These are phyloP conservation scores for Neocrepidodera transversa DNA, from an alignment of 2,888 invertebrate genomes.

Conservation along the genomic window DNA sequence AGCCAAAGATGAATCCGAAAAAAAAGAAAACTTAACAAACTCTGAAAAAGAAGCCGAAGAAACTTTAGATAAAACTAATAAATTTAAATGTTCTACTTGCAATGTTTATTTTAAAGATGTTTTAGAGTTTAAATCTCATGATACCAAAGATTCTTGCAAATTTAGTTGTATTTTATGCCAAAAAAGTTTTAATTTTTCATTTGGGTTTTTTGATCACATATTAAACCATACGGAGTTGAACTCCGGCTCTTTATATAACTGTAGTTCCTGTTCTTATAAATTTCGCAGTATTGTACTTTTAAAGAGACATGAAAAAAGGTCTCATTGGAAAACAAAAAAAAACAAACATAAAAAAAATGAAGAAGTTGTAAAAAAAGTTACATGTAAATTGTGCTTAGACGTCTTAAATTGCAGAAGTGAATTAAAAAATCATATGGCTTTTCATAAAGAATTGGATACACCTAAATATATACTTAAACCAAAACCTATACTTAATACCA, in stretches of 20 bases:
- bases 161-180: constrained; percentile 24
- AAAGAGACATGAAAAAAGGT: neutral
- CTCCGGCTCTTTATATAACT: neutral
- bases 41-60: neutral
- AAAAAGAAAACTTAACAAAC: neutral
- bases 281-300: neutral
- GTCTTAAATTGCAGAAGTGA: constrained; percentile 35
- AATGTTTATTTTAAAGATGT: neutral
- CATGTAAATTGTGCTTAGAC: constrained; percentile 43
- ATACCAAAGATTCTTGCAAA: constrained; percentile 15
- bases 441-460: constrained; percentile 35
- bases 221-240: neutral
- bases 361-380: constrained; percentile 9
- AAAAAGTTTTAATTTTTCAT: constrained; percentile 22
- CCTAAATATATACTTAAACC: neutral
- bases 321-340: neutral
- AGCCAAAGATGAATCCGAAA: neutral
- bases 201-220: constrained; percentile 25
- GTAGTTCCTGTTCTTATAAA: neutral
- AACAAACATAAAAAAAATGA: neutral
- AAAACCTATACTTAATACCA: neutral
- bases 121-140: neutral
- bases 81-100: constrained; percentile 3
- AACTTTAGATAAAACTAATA: too few species aligned
- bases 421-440: constrained; percentile 40